These are phyloP conservation scores for Acipenser transmontanus DNA, from an alignment of 2,797 vertebrate genomes.

Conservation along the genomic window DNA sequence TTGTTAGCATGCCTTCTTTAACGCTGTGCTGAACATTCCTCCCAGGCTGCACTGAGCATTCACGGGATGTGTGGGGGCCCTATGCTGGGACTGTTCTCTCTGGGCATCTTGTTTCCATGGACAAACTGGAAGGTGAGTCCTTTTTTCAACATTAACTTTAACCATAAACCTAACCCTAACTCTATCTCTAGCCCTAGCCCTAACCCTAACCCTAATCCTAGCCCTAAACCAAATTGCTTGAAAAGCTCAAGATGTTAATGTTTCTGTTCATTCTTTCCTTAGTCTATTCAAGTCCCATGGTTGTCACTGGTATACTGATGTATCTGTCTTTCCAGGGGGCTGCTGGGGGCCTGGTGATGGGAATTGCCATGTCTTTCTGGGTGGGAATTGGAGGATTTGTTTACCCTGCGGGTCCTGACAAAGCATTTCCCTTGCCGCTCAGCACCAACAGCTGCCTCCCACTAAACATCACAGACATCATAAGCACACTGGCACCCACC, in stretches of 20 bases:
- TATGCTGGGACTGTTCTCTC: conserved; percentile 70
- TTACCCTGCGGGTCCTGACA: conserved; percentile 51
- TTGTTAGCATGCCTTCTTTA: too few relatives aligned
- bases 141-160: neutral
- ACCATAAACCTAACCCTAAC: neutral
- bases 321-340: conserved; percentile 56
- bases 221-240: too few relatives aligned
- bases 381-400: conserved; percentile 59
- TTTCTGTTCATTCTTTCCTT: too few relatives aligned
- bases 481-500: neutral
- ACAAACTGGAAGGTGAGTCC: conserved; percentile 69
- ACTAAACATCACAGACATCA: conserved; percentile 36
- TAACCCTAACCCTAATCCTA: neutral
- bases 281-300: neutral
- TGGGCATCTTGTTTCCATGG: conserved; percentile 76
- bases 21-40: neutral
- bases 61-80: conserved; percentile 81
- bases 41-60: conserved; percentile 73
- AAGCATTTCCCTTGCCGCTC: conserved; percentile 56
- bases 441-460: conserved; percentile 47
- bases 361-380: conserved; percentile 61
- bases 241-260: too few relatives aligned
- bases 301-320: neutral
- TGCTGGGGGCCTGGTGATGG: conserved; percentile 55
- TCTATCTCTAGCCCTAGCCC: neutral